phyloP scores from a whole-genome alignment of 2,113 vertebrate genomes.

The Lophius piscatorius region DNA sequence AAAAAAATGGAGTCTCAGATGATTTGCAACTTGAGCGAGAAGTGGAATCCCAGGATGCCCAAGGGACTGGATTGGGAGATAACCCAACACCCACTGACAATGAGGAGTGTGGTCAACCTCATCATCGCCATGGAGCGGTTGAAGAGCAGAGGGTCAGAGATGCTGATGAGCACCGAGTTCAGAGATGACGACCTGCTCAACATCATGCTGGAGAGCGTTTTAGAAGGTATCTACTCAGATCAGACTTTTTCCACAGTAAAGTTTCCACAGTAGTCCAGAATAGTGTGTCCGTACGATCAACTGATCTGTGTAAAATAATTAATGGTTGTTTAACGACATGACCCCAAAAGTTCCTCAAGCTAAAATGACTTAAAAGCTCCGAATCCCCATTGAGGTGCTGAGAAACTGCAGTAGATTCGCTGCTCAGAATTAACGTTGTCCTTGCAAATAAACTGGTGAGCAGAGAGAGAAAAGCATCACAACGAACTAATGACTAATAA shows the following conservation, averaged over 20 bases:
- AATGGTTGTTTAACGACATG: too few species aligned
- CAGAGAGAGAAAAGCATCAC: background rate
- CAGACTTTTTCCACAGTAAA: too few species aligned
- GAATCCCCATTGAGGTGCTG: too few species aligned
- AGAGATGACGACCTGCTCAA: conserved; percentile 60
- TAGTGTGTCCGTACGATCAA: too few species aligned
- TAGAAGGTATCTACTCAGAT: conserved; percentile 64
- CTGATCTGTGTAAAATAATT: too few species aligned
- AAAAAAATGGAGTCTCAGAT: conserved; percentile 51
- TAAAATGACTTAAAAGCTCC: too few species aligned
- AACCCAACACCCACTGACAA: conserved; percentile 45
- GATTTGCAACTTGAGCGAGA: background rate
- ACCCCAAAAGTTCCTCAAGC: too few species aligned
- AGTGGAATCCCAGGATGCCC: conserved; percentile 33
- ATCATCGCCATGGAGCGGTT: conserved; percentile 66
- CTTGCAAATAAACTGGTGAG: too few species aligned
- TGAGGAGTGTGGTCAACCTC: conserved; percentile 61
- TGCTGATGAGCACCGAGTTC: conserved; percentile 42
- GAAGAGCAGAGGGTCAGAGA: conserved; percentile 5
- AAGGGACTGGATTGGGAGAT: conserved; percentile 57
- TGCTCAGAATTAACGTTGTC: too few species aligned
- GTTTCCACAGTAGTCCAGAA: too few species aligned
- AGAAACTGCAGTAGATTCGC: too few species aligned
- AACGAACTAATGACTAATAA: background rate
- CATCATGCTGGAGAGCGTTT: conserved; percentile 59